Percentiles rank a stretch among this genome's conserved stretches.
phyloP scores from a whole-genome alignment of 2,888 invertebrate species.

The Drosophila longiperda region DNA sequence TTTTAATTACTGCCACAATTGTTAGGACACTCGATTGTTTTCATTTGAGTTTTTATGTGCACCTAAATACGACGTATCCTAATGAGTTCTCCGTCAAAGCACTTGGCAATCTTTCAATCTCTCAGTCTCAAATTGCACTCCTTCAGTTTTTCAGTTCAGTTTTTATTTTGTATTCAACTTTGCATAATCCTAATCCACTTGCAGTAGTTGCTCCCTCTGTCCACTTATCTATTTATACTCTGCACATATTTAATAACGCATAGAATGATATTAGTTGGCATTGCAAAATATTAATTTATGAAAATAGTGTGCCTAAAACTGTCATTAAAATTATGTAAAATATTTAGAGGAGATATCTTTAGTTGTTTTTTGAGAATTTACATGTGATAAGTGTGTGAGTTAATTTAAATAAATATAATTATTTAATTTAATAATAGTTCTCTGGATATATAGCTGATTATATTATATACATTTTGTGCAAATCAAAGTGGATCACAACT shows the following conservation, averaged over 20 bases:
- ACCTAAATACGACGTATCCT: neutral
- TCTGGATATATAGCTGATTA: neutral
- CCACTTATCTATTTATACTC: neutral
- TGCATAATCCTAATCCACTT: conserved; percentile 47
- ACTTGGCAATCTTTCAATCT: conserved; percentile 27
- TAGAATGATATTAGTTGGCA: neutral
- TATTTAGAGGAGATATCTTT: neutral
- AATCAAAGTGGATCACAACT: neutral
- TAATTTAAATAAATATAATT: too few species aligned
- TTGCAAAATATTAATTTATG: neutral
- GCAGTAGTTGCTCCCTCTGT: neutral
- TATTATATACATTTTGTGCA: neutral
- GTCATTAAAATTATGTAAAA: neutral
- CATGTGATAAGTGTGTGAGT: too few species aligned
- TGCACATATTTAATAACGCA: neutral
- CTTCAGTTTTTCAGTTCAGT: neutral
- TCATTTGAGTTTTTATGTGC: conserved; percentile 16
- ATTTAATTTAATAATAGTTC: too few species aligned
- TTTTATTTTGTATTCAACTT: conserved; percentile 31
- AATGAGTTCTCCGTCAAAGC: conserved; percentile 9
- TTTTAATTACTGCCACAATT: conserved; percentile 41
- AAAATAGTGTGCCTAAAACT: neutral
- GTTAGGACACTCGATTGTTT: conserved; percentile 44
- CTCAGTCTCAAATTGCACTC: conserved; percentile 22
- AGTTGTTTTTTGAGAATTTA: neutral